Base-by-base conservation (phyloP, 2,113 vertebrate genomes). In the Psettodes erumei region DNA sequence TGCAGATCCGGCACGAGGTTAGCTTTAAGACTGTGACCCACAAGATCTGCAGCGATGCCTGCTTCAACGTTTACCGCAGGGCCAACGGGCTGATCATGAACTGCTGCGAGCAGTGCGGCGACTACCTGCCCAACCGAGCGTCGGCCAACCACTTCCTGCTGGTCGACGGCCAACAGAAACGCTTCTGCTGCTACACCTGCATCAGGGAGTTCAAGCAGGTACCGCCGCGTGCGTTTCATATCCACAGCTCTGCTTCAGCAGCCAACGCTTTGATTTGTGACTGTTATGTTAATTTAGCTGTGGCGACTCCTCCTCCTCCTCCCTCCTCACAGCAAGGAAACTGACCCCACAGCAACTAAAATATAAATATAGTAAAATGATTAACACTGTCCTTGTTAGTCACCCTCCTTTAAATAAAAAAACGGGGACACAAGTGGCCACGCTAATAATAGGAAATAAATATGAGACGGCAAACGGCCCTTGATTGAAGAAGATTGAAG, bases 21-120 rank as follows among this genome's bases (percentile, higher is more conserved):
- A 99, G 97, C 94, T 98, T 99, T 94, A 99, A 99, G 94, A 98
- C 97, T 70, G 97, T 98, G 94, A 99, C 97, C 70, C 98, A 99
- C 75, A 99, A 98, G 92, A 95, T 99, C 86, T 99, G 98, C 94
- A 99, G 98, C 85, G 98, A 99, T 82, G 89, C 95, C 27, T 99
- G 98, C 93, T 99, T 99, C 93, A 99, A 99, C 91, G 95, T 95
- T 79, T 99, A 99, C 88, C 95, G 98, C 82, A 95, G 97, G 94
- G 97, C 98, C 84, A 99, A 99, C 80, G 97, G 98, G 53, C 92
- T 99, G 80, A 95, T 99, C 93, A 99, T 99, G 97, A 99, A 99
- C 93, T 99, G 98, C 92, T 99, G 98, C 82, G 98, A 99, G 86
- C 97, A 99, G 42, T 99, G 98, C 59, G 98, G 98, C 8, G 97